A percentile compares a stretch with the other conserved stretches of the same genome.
These are phyloP conservation scores for Ectropis crepuscularia DNA, from an alignment of 2,888 invertebrate genomes.

Conservation along the genomic window DNA sequence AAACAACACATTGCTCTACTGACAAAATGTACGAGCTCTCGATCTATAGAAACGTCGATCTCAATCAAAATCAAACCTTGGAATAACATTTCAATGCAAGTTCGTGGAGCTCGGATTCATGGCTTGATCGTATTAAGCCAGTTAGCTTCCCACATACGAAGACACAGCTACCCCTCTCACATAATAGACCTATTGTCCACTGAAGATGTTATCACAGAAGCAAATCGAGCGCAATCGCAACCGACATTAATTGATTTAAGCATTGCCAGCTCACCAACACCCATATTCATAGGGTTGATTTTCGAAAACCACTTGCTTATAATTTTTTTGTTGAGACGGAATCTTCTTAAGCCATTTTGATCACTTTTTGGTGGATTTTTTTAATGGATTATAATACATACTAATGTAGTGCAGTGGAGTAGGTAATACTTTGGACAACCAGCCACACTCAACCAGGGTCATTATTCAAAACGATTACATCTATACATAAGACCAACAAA, in stretches of 20 bases:
- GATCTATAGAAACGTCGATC: constrained; percentile 55
- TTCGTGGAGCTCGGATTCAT: constrained; percentile 57
- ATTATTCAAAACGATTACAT: too few species aligned
- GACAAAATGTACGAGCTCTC: constrained; percentile 58
- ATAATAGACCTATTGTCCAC: constrained; percentile 72
- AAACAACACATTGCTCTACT: constrained; percentile 47
- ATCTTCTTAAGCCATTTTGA: too few species aligned
- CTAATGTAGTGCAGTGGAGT: too few species aligned
- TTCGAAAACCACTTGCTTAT: too few species aligned
- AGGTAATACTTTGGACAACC: too few species aligned
- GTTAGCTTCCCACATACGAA: constrained; percentile 57
- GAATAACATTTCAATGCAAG: constrained; percentile 68
- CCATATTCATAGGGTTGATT: background rate
- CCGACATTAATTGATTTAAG: constrained; percentile 61
- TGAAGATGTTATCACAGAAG: constrained; percentile 67
- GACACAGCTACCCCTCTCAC: constrained; percentile 59
- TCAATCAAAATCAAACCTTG: constrained; percentile 62
- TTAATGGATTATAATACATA: too few species aligned
- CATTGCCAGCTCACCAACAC: constrained; percentile 22
- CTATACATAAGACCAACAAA: too few species aligned
- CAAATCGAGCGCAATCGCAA: constrained; percentile 56
- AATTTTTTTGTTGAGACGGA: too few species aligned
- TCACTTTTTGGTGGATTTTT: too few species aligned
- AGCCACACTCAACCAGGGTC: too few species aligned
- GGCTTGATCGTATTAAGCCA: constrained; percentile 59